Conservation (phyloP, 1,140 invertebrate genomes). For the Drosophila pachea region DNA sequence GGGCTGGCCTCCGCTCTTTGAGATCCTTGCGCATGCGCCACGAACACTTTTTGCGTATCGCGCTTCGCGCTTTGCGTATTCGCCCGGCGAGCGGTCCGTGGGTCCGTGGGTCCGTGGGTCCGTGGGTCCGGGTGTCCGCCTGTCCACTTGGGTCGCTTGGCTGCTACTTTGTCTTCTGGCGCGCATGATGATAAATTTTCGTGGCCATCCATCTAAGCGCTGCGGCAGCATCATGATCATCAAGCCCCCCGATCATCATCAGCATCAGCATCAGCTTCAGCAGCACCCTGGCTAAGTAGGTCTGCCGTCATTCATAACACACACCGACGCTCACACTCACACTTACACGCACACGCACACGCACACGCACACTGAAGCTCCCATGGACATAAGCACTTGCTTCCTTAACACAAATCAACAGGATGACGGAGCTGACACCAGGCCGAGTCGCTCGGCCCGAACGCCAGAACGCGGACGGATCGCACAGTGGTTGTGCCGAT, state of each 20-base stretch:
- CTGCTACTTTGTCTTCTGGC: slow-evolving; percentile 67
- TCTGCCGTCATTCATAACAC: slow-evolving; percentile 51
- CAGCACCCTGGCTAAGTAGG: slow-evolving; percentile 56
- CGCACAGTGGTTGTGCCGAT: slow-evolving; percentile 14
- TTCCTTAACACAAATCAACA: slow-evolving; percentile 74
- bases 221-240: slow-evolving; percentile 33
- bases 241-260: slow-evolving; percentile 45
- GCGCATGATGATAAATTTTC: slow-evolving; percentile 64
- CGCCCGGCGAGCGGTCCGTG: neutral
- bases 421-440: slow-evolving; percentile 69
- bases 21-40: slow-evolving; percentile 65
- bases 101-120: too few relatives aligned
- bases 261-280: slow-evolving; percentile 31
- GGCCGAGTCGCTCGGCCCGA: slow-evolving; percentile 15
- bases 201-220: slow-evolving; percentile 58
- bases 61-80: neutral
- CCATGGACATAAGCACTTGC: slow-evolving; percentile 63
- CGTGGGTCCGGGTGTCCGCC: too few relatives aligned
- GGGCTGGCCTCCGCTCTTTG: slow-evolving; percentile 20
- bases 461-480: neutral
- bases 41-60: slow-evolving; percentile 4
- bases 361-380: slow-evolving; percentile 15
- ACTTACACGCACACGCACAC: slow-evolving; percentile 27
- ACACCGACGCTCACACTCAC: slow-evolving; percentile 21
- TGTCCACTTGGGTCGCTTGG: slow-evolving; percentile 4